Evolutionary conservation across 1,140 invertebrate species (phyloP).

Genomic region (Gerris buenoi): DNA sequence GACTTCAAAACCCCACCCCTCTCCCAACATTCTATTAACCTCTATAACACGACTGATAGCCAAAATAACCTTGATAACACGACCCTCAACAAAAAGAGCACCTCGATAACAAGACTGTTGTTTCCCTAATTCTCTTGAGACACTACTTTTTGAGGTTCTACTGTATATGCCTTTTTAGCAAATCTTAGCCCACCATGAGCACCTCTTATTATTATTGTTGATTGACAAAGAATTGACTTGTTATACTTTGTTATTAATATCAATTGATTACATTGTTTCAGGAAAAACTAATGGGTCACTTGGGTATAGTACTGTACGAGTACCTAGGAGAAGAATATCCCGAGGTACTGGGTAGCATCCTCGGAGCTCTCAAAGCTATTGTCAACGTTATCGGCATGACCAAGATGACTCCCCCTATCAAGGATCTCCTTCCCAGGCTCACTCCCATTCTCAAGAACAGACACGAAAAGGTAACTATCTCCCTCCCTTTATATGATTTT

Average conservation of each 20-base stretch:
- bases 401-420: conserved; percentile 99
- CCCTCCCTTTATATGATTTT: conserved; percentile 2
- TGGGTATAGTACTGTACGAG: conserved; percentile 98
- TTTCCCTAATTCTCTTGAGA: too few species aligned
- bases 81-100: too few species aligned
- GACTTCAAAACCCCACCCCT: too few species aligned
- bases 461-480: conserved; percentile 39
- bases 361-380: conserved; percentile 95
- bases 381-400: conserved; percentile 99
- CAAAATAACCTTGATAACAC: too few species aligned
- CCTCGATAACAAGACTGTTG: too few species aligned
- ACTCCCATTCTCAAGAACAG: conserved; percentile 95
- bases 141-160: too few species aligned
- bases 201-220: too few species aligned
- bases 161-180: background rate
- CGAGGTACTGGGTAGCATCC: conserved; percentile 94
- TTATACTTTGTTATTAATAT: too few species aligned
- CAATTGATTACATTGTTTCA: conserved; percentile 29
- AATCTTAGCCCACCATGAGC: too few species aligned
- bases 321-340: conserved; percentile 99
- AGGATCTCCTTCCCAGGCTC: conserved; percentile 88
- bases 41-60: too few species aligned
- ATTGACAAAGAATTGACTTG: too few species aligned
- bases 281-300: conserved; percentile 98
- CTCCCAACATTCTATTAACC: too few species aligned